Base-by-base conservation (phyloP, 1,140 invertebrate species). In the Bilobella aurantiaca region DNA sequence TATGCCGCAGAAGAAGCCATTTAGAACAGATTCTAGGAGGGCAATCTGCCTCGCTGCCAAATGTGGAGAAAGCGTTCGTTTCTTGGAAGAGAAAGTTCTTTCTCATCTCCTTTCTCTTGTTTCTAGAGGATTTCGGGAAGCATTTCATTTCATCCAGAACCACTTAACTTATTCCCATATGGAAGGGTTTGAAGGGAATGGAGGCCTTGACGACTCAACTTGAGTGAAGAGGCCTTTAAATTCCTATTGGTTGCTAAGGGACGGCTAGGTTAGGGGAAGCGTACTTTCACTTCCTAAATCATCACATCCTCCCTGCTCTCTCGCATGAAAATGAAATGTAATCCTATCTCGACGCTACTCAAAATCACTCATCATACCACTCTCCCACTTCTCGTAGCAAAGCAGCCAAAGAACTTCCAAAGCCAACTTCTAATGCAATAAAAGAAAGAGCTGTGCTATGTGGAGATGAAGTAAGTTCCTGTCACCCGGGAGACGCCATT, bases 221-320 rank as follows among this genome's bases (percentile, higher is more conserved):
- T 42, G 49, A 53, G 49, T 53, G 49, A 23, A 53, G 49, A 23
- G 12, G 25, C 49, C 23, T 53, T 53, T 16, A 53, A 53, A 53
- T 53, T 53, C 49, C 23, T 8, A 53, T 42, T 42, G n/a, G n/a
- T n/a, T n/a, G n/a, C n/a, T n/a, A n/a, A n/a, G n/a, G n/a, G n/a
- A n/a, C n/a, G n/a, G n/a, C n/a, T n/a, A n/a, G n/a, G 34, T 53
- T 18, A 23, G 21, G 49, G 23, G 12, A 53, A 53, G 49, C 8
- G 23, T 16, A 23, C 23, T 16, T 8, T 53, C 37, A 42, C 14
- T 53, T 53, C 49, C 49, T 53, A 53, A 53, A 53, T 53, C 49
- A 53, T 53, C 49, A 53, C 49, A 53, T 53, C 49, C 49, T 53
- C 49, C 34, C n/a, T n/a, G n/a, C n/a, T n/a, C n/a, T n/a, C n/a